These are phyloP conservation scores for Stenopsyche tienmushanensis DNA, from an alignment of 1,140 invertebrate species.

Conservation along the genomic window DNA sequence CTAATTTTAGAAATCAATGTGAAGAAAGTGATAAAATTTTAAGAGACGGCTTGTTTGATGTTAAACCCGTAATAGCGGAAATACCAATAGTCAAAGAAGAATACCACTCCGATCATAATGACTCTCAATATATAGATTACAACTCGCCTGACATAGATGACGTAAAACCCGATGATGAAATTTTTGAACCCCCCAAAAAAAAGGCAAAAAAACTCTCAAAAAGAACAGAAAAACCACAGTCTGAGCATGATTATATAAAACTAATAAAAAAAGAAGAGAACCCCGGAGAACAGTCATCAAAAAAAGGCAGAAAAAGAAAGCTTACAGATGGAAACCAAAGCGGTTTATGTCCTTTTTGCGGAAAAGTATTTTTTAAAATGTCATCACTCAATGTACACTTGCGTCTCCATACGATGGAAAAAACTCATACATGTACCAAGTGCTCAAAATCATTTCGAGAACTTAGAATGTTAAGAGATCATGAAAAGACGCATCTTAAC, in stretches of 20 bases:
- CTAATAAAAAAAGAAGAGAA: conserved; percentile 6
- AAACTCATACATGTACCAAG: conserved; percentile 23
- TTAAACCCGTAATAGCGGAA: conserved; percentile 16
- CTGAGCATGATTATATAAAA: neutral
- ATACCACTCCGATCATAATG: conserved; percentile 1
- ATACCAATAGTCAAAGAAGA: conserved; percentile 14
- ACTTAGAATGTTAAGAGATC: conserved; percentile 29
- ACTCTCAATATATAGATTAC: neutral
- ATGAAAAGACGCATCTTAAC: conserved; percentile 37
- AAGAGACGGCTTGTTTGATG: conserved; percentile 11
- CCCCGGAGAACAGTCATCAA: conserved; percentile 5
- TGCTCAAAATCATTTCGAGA: conserved; percentile 34
- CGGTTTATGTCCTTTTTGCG: conserved; percentile 36
- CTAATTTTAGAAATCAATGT: conserved; percentile 29
- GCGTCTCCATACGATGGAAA: conserved; percentile 27
- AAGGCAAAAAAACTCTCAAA: conserved; percentile 27
- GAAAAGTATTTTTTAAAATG: conserved; percentile 34
- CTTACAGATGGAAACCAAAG: conserved; percentile 1
- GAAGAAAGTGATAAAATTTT: conserved; percentile 34
- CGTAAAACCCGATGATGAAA: neutral
- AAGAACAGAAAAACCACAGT: conserved; percentile 9
- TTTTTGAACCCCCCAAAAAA: neutral
- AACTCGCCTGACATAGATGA: conserved; percentile 12
- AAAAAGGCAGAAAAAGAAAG: conserved; percentile 7
- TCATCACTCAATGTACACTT: conserved; percentile 32